Conservation (phyloP, 1,140 invertebrate species). For the Idris sp. region DNA sequence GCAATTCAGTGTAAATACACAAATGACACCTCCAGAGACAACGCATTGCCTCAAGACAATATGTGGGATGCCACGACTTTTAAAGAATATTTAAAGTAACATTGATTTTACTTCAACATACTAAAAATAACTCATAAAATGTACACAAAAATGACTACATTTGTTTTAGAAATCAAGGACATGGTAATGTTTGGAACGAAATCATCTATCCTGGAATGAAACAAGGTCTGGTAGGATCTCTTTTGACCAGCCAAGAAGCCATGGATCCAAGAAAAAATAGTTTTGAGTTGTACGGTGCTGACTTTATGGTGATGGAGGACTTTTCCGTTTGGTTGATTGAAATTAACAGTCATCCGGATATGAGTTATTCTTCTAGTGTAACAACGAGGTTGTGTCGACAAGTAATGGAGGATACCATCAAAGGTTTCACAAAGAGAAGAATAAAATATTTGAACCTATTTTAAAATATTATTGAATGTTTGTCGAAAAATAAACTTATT, state of each 20-base stretch:
- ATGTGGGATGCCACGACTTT: conserved; percentile 80
- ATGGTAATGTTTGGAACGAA: conserved; percentile 86
- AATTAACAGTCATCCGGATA: conserved; percentile 95
- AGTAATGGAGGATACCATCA: conserved; percentile 93
- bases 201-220: conserved; percentile 94
- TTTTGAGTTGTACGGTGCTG: conserved; percentile 95
- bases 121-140: too few relatives aligned
- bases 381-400: conserved; percentile 91
- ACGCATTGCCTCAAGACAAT: conserved; percentile 84
- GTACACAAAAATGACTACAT: too few relatives aligned
- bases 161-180: conserved; percentile 79
- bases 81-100: conserved; percentile 73
- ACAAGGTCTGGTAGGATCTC: conserved; percentile 90
- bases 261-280: conserved; percentile 92
- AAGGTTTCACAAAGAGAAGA: too few relatives aligned
- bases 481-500: neutral
- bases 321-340: conserved; percentile 95
- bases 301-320: conserved; percentile 94
- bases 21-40: conserved; percentile 86
- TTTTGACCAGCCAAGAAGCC: conserved; percentile 90
- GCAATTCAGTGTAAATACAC: conserved; percentile 95
- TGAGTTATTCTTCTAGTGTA: conserved; percentile 92
- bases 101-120: too few relatives aligned
- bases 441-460: too few relatives aligned
- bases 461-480: too few relatives aligned